These are phyloP conservation scores for Paramormyrops hopkinsi DNA, from an alignment of 2,797 vertebrate species.

Conservation along the genomic window DNA sequence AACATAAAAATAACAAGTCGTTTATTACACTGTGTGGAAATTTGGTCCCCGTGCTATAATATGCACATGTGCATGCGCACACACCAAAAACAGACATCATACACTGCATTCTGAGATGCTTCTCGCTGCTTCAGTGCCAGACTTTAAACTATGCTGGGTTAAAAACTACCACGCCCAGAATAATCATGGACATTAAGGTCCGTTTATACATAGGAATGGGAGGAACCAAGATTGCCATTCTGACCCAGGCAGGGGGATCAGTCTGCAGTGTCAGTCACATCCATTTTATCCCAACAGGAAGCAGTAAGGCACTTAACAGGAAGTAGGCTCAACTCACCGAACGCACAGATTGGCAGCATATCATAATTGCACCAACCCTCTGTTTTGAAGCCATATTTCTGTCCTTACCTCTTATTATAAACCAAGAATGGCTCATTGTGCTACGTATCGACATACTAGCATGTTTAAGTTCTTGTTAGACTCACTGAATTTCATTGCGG, in stretches of 20 bases:
- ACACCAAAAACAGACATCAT: not conserved
- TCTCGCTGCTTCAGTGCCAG: not conserved
- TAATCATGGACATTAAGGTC: not conserved
- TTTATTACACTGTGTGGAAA: not conserved
- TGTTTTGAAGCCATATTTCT: not conserved
- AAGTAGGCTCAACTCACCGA: not conserved
- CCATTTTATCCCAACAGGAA: not conserved
- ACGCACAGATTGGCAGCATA: not conserved
- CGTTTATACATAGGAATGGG: not conserved
- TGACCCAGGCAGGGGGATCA: not conserved
- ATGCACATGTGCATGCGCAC: not conserved
- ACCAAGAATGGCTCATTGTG: not conserved
- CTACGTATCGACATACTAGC: not conserved
- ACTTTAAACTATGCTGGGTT: not conserved
- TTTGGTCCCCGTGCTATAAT: not conserved
- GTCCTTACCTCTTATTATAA: not conserved
- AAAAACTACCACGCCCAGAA: not conserved
- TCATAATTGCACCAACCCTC: not conserved
- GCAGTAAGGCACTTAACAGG: not conserved
- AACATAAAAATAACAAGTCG: constrained; percentile 9
- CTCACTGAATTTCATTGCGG: not conserved
- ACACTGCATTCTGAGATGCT: not conserved
- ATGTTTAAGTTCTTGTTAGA: not conserved
- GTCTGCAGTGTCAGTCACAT: not conserved
- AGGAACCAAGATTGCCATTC: not conserved